phyloP scores from a whole-genome alignment of 2,888 invertebrate genomes.

The Hirtodrosophila confusa region DNA sequence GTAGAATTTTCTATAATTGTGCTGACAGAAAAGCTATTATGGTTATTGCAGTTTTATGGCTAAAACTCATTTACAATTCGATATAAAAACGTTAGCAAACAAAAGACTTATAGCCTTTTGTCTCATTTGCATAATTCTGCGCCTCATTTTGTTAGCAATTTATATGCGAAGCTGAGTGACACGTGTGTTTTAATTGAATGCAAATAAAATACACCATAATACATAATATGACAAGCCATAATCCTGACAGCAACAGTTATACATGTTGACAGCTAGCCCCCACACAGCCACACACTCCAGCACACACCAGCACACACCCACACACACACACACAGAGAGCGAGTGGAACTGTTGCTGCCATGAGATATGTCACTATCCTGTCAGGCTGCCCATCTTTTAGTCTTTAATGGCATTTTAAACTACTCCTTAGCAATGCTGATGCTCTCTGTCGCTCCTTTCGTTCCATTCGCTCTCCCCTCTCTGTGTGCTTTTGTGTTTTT shows the following conservation, averaged over 20 bases:
- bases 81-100: constrained; percentile 1
- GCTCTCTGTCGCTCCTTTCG: constrained; percentile 3
- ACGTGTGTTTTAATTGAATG: constrained; percentile 78
- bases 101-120: constrained; percentile 4
- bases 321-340: constrained; percentile 2
- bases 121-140: constrained; percentile 67
- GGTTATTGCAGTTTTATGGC: too few species aligned
- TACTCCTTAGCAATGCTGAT: constrained; percentile 44
- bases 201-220: constrained; percentile 76
- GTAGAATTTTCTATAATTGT: too few species aligned
- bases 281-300: constrained; percentile 10
- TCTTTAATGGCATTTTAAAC: constrained; percentile 76
- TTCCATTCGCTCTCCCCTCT: constrained; percentile 4
- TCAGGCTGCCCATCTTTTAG: constrained; percentile 58
- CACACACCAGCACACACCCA: neutral
- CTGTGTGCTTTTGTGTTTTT: constrained; percentile 6
- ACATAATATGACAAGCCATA: constrained; percentile 76
- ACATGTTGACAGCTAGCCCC: constrained; percentile 61
- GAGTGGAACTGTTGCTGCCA: constrained; percentile 37
- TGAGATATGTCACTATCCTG: constrained; percentile 53
- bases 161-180: constrained; percentile 65
- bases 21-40: too few species aligned
- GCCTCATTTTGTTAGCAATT: constrained; percentile 71
- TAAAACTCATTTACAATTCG: too few species aligned
- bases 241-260: constrained; percentile 78